Percentiles rank a stretch among this genome's conserved stretches.
Evolutionary conservation across 35 echinoderm and acorn worm species (phyloP).

Genomic region (Strongylocentrotus purpuratus): DNA sequence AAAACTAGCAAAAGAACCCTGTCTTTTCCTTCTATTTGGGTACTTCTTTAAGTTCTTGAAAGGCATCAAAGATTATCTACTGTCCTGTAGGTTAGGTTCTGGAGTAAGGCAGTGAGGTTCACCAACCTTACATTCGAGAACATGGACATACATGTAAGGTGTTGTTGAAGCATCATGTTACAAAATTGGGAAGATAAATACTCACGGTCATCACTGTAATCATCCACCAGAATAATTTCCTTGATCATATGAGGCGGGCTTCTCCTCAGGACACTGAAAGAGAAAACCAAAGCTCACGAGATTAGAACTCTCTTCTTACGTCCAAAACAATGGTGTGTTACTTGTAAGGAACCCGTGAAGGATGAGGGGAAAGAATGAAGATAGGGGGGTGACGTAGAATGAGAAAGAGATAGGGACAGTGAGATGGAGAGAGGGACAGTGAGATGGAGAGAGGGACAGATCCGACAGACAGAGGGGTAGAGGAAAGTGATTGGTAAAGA

Average conservation of each 20-base stretch:
- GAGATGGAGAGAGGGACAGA: too few species aligned
- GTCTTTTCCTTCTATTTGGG: not conserved
- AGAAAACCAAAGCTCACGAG: constrained; percentile 34
- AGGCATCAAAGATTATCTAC: not conserved
- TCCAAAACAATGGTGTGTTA: not conserved
- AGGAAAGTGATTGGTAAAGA: not conserved
- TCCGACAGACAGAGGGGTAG: not conserved
- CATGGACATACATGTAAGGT: not conserved
- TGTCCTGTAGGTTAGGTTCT: not conserved
- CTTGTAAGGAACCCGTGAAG: not conserved
- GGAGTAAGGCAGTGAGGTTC: not conserved
- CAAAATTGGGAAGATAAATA: constrained; percentile 40
- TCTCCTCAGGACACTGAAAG: constrained; percentile 91
- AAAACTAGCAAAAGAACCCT: not conserved
- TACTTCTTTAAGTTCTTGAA: not conserved
- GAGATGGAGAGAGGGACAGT: not conserved
- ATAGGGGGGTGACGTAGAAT: not conserved
- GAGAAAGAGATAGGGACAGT: too few species aligned
- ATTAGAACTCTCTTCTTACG: not conserved
- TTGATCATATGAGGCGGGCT: constrained; percentile 93
- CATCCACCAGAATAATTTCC: constrained; percentile 98
- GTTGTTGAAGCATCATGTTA: not conserved
- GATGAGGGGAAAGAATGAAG: not conserved
- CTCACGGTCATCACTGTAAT: constrained; percentile 99
- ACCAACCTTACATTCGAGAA: not conserved